phyloP scores from a whole-genome alignment of 2,888 invertebrate genomes.

The Eumacrocentrus americanus region DNA sequence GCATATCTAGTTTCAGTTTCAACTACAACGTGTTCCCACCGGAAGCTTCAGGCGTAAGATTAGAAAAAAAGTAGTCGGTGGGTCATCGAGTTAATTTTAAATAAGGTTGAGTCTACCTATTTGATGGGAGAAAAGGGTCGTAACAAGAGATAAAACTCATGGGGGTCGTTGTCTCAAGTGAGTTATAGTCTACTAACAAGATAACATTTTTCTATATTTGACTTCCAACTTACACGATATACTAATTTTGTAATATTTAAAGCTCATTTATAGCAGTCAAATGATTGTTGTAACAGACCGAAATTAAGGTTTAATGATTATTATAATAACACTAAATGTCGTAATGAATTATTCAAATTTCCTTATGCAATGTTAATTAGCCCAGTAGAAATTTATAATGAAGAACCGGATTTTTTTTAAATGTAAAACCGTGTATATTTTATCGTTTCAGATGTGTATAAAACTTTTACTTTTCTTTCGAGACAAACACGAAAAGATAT shows the following conservation, averaged over 20 bases:
- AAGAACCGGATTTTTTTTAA: conserved; percentile 2
- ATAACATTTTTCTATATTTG: too few species aligned
- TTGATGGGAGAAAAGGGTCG: background rate
- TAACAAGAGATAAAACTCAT: background rate
- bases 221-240: too few species aligned
- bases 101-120: background rate
- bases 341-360: background rate
- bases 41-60: conserved; percentile 17
- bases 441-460: background rate
- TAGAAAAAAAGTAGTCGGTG: conserved; percentile 6
- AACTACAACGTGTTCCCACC: conserved; percentile 17
- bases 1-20: conserved; percentile 21
- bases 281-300: too few species aligned
- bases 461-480: background rate
- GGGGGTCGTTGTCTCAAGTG: background rate
- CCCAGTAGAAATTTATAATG: background rate
- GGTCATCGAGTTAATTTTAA: conserved; percentile 22
- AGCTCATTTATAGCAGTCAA: too few species aligned
- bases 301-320: too few species aligned
- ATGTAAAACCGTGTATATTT: background rate
- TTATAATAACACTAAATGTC: too few species aligned
- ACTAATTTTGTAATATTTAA: too few species aligned
- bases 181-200: background rate
- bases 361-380: background rate
- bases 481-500: background rate